Evolutionary conservation across 23 tunicate genomes (phyloP), one percentile per base, ranked within the genome.

Genomic region (Styela plicata): DNA sequence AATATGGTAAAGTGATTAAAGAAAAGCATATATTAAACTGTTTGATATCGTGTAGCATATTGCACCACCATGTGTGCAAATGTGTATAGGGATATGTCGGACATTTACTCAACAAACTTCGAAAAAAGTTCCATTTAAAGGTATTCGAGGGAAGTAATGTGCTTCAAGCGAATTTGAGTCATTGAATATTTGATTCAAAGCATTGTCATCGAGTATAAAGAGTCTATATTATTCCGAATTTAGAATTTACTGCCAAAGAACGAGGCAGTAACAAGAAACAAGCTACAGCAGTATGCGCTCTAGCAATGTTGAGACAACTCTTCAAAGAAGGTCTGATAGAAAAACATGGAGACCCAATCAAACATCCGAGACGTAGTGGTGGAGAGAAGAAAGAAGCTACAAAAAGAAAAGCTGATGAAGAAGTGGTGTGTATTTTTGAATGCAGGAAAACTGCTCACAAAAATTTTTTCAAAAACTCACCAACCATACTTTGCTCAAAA

Each of bases 211-310:
- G 64, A 19, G 64, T 61, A 61, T 61, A 21, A 21, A 19, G 74
- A 73, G 5, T 73, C 24, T 31, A 10, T 10, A n/a, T 73, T n/a
- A 33, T 30, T 32, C 78, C 25, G 10, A 21, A 17, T 78, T n/a
- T 36, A 91, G 97, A 87, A 29, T 80, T 92, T 53, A 24, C 25
- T 29, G 89, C 97, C 20, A 87, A 68, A 31, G 97, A 92, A 74
- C 88, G 86, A 1, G 99, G 95, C 19, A 79, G 63, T 68, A 95
- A 90, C 80, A 95, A 95, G 89, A 95, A 95, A 89, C 94, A 90
- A 31, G 90, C 99, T 1, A 86, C 94, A n/a, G 91, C 99, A 2
- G 74, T 83, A 18, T 95, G 99, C 74, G 91, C 99, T 16, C 86
- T 95, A 34, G 67, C 88, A 2, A 90, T 95, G 91, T 74, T 95